Evolutionary conservation across 2,888 invertebrate genomes (phyloP).

Genomic region (Spialia ferax): DNA sequence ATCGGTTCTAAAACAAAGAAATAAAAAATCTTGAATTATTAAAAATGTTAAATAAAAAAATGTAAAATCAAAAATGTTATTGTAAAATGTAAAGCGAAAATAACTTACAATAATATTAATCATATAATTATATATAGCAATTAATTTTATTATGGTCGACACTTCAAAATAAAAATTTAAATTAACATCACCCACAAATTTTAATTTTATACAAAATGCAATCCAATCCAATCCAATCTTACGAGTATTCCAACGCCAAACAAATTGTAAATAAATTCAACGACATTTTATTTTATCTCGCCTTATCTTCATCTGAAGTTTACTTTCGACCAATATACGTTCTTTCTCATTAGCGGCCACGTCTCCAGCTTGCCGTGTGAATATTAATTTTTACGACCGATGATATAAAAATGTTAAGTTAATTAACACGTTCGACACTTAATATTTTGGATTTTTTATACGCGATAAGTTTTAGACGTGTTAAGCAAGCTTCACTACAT

Average conservation of each 20-base stretch:
- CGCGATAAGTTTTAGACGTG: constrained; percentile 10
- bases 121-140: no score
- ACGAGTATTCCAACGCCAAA: background rate
- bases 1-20: no score
- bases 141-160: no score
- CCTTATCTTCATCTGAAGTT: constrained; percentile 13
- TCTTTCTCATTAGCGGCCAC: background rate
- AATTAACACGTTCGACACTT: constrained; percentile 22
- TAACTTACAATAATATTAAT: no score
- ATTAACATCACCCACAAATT: no score
- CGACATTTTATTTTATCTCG: background rate
- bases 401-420: constrained; percentile 22
- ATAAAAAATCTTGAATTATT: no score
- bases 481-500: background rate
- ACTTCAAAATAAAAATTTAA: no score
- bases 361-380: constrained; percentile 3
- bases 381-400: constrained; percentile 28
- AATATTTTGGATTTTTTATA: background rate
- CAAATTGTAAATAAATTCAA: background rate
- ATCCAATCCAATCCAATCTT: no score
- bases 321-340: constrained; percentile 19
- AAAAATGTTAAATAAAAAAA: no score
- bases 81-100: no score
- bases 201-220: no score
- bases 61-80: no score